phyloP scores from a whole-genome alignment of 2,797 vertebrate species.

The Sorex maritimensis region DNA sequence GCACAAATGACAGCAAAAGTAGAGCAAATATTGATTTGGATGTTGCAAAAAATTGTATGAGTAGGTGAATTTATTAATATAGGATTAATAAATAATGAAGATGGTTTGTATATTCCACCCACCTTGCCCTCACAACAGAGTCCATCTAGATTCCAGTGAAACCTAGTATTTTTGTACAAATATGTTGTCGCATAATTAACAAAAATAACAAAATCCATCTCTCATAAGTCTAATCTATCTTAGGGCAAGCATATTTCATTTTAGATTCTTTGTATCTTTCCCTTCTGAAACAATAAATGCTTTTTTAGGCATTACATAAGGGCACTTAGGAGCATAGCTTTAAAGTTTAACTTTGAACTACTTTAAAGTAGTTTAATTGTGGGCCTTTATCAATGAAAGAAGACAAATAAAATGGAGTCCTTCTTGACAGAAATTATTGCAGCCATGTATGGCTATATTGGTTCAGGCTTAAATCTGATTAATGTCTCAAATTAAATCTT shows the following conservation, averaged over 20 bases:
- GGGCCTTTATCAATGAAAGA: not conserved
- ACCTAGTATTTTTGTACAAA: not conserved
- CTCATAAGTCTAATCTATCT: not conserved
- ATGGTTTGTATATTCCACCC: not conserved
- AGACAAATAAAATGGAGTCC: not conserved
- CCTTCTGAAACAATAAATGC: not conserved
- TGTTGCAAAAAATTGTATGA: not conserved
- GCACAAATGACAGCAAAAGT: not conserved
- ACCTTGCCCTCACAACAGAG: not conserved
- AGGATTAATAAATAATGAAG: not conserved
- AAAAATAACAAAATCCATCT: not conserved
- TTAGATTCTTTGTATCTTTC: not conserved
- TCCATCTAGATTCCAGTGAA: not conserved
- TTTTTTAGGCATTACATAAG: not conserved
- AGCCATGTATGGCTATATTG: not conserved
- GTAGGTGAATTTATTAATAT: not conserved
- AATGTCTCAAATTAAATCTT: too few species aligned
- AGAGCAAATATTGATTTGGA: not conserved
- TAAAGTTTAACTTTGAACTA: not conserved
- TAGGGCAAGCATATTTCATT: not conserved
- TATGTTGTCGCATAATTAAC: not conserved
- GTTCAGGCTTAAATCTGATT: not conserved
- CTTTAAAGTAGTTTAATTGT: not conserved
- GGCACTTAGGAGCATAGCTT: not conserved
- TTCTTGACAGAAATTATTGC: not conserved